Evolutionary conservation across 2,888 invertebrate genomes (phyloP).

Genomic region (Antheraea yamamai): DNA sequence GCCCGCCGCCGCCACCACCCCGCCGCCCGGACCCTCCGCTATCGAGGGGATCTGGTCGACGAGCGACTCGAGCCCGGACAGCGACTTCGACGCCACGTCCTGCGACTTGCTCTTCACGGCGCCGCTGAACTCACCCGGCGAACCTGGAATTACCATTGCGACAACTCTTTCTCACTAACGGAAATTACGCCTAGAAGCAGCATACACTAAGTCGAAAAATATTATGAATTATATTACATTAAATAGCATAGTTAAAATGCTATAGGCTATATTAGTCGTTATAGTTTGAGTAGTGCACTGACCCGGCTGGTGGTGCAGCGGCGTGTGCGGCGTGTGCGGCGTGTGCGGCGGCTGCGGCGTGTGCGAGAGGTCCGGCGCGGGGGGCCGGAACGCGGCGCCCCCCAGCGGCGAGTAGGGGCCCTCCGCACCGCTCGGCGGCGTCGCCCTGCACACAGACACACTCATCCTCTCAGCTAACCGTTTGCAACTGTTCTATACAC

Average conservation of each 20-base stretch:
- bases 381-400: conserved; percentile 57
- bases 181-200: too few species aligned
- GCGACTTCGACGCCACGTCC: conserved; percentile 92
- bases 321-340: conserved; percentile 37
- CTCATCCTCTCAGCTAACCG: neutral
- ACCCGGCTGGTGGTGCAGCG: conserved; percentile 53
- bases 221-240: too few species aligned
- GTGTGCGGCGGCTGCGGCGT: conserved; percentile 33
- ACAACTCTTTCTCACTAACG: too few species aligned
- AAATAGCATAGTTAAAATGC: too few species aligned
- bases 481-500: too few species aligned
- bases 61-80: conserved; percentile 93
- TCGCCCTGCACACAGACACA: conserved; percentile 47
- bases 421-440: conserved; percentile 47
- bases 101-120: conserved; percentile 77
- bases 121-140: conserved; percentile 70
- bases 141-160: conserved; percentile 39
- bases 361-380: conserved; percentile 45
- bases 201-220: too few species aligned
- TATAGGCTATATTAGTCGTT: too few species aligned
- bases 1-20: conserved; percentile 50
- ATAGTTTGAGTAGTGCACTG: conserved; percentile 21
- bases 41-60: conserved; percentile 96
- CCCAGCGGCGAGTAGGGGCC: conserved; percentile 42
- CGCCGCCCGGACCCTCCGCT: conserved; percentile 84